These are phyloP conservation scores for Desmodus rotundus DNA, from an alignment of 2,113 vertebrate genomes.

Conservation along the genomic window DNA sequence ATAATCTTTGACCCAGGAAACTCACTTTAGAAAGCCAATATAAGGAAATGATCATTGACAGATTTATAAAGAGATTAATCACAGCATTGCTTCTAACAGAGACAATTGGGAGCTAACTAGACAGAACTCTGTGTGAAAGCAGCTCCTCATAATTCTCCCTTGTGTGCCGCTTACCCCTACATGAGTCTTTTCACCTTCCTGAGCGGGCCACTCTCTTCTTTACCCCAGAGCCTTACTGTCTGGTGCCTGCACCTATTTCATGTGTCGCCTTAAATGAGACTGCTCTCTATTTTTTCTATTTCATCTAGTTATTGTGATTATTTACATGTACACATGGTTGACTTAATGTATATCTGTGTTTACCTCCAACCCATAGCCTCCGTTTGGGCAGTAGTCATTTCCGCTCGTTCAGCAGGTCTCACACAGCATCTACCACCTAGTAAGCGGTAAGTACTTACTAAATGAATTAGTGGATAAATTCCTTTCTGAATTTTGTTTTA, in stretches of 20 bases:
- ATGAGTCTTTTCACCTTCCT: neutral
- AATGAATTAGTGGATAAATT: neutral
- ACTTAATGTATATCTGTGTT: neutral
- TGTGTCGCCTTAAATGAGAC: neutral
- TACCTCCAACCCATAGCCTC: neutral
- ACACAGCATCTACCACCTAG: neutral
- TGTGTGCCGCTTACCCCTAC: neutral
- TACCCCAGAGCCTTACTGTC: accelerated
- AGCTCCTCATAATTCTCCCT: too few species aligned
- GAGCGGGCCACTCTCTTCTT: neutral
- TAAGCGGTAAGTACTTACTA: neutral
- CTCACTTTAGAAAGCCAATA: neutral
- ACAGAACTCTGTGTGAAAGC: neutral
- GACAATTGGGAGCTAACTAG: neutral
- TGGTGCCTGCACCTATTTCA: neutral
- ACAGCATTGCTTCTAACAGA: neutral
- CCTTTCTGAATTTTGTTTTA: neutral
- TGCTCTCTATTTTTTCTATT: neutral
- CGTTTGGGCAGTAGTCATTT: accelerated
- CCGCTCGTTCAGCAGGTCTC: neutral
- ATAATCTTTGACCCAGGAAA: neutral
- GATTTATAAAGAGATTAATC: neutral
- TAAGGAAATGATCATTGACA: neutral
- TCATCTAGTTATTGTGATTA: neutral
- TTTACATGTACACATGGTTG: accelerated